Conservation (phyloP, 35 echinoderm and acorn worm species). For the Heliocidaris erythrogramma region DNA sequence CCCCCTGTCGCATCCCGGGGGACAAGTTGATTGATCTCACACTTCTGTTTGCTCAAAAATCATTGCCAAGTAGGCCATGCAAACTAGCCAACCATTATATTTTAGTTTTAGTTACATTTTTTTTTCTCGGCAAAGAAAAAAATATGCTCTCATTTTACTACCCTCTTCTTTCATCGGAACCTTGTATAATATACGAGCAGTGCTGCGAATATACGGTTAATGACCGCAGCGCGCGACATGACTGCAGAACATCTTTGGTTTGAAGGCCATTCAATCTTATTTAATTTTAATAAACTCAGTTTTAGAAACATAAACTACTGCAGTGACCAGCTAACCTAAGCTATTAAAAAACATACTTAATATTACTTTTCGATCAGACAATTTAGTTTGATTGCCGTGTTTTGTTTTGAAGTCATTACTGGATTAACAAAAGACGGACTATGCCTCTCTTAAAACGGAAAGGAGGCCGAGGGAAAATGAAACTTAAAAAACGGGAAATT, state of each 20-base stretch:
- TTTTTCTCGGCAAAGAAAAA: not conserved
- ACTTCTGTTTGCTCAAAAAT: conserved; percentile 30
- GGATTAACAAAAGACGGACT: too few species aligned
- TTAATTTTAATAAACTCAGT: too few species aligned
- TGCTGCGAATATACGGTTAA: not conserved
- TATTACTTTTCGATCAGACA: too few species aligned
- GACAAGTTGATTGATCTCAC: not conserved
- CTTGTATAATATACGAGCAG: not conserved
- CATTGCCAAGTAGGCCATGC: conserved; percentile 49
- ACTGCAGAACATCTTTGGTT: not conserved
- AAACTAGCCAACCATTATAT: conserved; percentile 41
- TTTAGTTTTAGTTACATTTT: conserved; percentile 42
- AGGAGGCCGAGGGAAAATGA: too few species aligned
- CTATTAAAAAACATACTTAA: too few species aligned
- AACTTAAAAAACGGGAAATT: too few species aligned
- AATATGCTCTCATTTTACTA: not conserved
- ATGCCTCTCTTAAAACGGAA: too few species aligned
- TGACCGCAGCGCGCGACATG: not conserved
- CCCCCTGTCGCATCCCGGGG: not conserved
- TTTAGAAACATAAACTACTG: too few species aligned
- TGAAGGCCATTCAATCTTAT: not conserved
- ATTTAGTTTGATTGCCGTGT: too few species aligned
- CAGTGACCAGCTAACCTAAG: too few species aligned
- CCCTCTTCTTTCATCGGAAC: not conserved
- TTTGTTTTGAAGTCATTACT: too few species aligned